Percentiles rank a stretch among this genome's conserved stretches.
Evolutionary conservation across 2,797 vertebrate species (phyloP).

Genomic region (Caiman crocodilus): DNA sequence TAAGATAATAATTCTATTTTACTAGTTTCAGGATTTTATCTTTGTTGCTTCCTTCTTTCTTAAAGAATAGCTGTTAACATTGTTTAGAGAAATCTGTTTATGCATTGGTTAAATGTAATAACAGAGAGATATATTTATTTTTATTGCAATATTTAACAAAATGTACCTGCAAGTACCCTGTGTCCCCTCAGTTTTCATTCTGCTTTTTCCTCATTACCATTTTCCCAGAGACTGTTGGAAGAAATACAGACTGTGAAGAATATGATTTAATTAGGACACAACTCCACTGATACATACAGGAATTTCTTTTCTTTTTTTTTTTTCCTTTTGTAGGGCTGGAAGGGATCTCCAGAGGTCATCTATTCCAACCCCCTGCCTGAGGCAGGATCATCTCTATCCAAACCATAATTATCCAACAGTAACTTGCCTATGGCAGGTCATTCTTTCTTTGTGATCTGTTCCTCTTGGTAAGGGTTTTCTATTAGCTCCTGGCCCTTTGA

Average conservation of each 20-base stretch:
- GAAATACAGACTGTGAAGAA: neutral
- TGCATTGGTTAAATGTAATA: neutral
- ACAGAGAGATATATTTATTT: neutral
- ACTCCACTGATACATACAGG: too few relatives aligned
- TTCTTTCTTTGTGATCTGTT: neutral
- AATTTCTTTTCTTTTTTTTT: too few relatives aligned
- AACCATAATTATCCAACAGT: neutral
- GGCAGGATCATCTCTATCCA: too few relatives aligned
- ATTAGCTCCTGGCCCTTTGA: too few relatives aligned
- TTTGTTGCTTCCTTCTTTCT: neutral
- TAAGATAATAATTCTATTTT: slow-evolving; percentile 65
- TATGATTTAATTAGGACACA: neutral
- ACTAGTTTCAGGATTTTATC: neutral
- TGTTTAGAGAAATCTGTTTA: neutral
- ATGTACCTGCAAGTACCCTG: neutral
- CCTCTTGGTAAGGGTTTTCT: neutral
- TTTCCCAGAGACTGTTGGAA: neutral
- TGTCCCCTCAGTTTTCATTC: neutral
- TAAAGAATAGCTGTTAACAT: neutral
- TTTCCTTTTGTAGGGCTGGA: too few relatives aligned
- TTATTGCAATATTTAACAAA: neutral
- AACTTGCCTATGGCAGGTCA: neutral
- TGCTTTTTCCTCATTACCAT: neutral
- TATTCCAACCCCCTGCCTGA: too few relatives aligned
- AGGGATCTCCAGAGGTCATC: too few relatives aligned